Evolutionary conservation across 2,888 invertebrate species (phyloP), one percentile per base, ranked within the genome.

Genomic region (Apotomis turbidana): DNA sequence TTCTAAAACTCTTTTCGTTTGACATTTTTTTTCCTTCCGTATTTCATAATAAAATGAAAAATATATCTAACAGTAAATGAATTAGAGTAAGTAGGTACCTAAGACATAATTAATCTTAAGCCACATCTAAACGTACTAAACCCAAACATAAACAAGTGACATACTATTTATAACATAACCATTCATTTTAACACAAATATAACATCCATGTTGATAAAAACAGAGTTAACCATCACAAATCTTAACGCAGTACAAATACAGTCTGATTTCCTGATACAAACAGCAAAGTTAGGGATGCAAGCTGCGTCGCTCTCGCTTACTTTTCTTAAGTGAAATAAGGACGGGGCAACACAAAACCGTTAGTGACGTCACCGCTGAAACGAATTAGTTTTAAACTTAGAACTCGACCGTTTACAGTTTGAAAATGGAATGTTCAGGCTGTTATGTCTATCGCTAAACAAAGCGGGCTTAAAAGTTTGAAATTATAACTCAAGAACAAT

Each of bases 361-460:
- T 74, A 69, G 68, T 74, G 74, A 74, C 74, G 74, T 74, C 71
- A 74, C 49, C 55, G 63, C 67, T 71, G 74, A 70, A 70, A 70
- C 58, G 67, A 58, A 49, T 59, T 57, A 68, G 68, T 58, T 63
- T 70, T 60, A 68, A 71, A 74, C 58, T 74, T 74, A 51, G 74
- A 74, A 68, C 71, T 46, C 49, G 62, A 46, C 70, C 57, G 68
- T 68, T 62, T 46, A 62, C 57, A 72, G 67, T 72, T 72, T 59
- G 58, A 68, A 72, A 59, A 54, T 68, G 68, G 72, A 68, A 74
- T 73, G 59, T 57, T 59, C 36, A 27, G 54, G n/a, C 9, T 68
- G 72, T 72, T 68, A 63, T 58, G 72, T 63, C 62, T 68, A 36
- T 64, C 15, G 60, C 41, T 66, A 15, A 27, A 66, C 46, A 66